Evolutionary conservation across 1,140 invertebrate species (phyloP), one percentile per base, ranked within the genome.

Genomic region (Cylas formicarius): DNA sequence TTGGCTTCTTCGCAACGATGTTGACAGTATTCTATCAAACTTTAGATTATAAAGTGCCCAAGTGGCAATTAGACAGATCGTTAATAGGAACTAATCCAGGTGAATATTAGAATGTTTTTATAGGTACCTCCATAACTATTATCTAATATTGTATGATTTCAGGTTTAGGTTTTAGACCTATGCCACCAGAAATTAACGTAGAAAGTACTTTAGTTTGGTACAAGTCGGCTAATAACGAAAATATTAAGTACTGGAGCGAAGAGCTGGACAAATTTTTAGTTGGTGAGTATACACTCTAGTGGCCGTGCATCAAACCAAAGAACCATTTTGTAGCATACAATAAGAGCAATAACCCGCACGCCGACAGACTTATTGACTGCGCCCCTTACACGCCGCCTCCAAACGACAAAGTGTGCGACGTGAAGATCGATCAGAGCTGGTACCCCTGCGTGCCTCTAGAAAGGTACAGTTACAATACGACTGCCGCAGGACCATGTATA

Each of bases 171-270:
- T 97, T 94, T 67, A 74, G 91, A 42, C 92, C 93, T 8, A 77
- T 84, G 68, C 91, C 92, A 3, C 80, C 85, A 34, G 63, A 72
- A 5, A 75, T 76, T 14, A 89, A 93, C 63, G 82, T 92, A 31
- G 85, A 90, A 53, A 93, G 88, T 66, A 94, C 91, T 14, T 75
- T 97, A 29, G 90, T 97, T 61, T 90, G 89, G 82, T 95, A 92
- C 70, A 86, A 81, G 58, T 81, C 79, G 27, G 81, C 79, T 4
- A 75, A 84, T 38, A 71, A 73, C 35, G 74, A 79, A 43, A 86
- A 85, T 58, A 84, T 81, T 49, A 69, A 80, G 46, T 77, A 81
- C 56, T 93, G 89, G 89, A 79, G 76, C 22, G 67, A 81, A 11
- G 75, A 82, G 37, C 59, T 91, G 5, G 73, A 79, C 24, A 62